phyloP scores from a whole-genome alignment of 2,797 vertebrate species.

The Melopsittacus undulatus region DNA sequence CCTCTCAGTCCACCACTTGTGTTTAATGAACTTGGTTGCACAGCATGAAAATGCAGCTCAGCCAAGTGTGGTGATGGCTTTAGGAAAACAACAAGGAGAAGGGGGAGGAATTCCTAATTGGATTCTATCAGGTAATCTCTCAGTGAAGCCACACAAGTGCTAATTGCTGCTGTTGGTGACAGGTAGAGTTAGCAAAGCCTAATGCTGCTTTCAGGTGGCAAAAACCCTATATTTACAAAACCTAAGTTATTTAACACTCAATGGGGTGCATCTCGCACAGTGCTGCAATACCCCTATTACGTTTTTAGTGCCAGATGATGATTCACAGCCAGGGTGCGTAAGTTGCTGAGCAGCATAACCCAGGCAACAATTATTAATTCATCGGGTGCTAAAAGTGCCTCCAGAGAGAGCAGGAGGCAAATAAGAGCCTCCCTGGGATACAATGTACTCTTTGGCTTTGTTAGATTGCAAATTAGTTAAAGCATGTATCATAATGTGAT shows the following conservation, averaged over 20 bases:
- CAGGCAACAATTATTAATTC: conserved; percentile 63
- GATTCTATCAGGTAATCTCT: conserved; percentile 77
- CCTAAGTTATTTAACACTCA: conserved; percentile 70
- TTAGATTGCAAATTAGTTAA: conserved; percentile 24
- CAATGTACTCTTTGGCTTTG: background rate
- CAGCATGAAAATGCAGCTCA: conserved; percentile 72
- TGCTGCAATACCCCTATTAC: conserved; percentile 26
- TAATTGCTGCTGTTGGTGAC: conserved; percentile 69
- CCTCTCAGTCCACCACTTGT: conserved; percentile 22
- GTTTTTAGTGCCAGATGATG: conserved; percentile 60
- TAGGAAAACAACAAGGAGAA: background rate
- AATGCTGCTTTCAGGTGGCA: conserved; percentile 31
- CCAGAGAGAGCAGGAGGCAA: conserved; percentile 39
- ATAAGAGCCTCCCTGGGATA: conserved; percentile 31
- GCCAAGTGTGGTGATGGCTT: conserved; percentile 73
- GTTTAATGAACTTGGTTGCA: conserved; percentile 72
- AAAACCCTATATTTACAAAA: conserved; percentile 51
- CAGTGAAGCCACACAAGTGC: conserved; percentile 33
- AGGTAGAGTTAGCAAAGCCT: conserved; percentile 55
- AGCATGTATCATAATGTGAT: background rate
- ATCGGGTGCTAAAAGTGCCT: conserved; percentile 48
- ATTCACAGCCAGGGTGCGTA: conserved; percentile 45
- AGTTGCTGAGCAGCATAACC: conserved; percentile 35
- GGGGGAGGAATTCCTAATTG: conserved; percentile 7
- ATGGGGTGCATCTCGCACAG: background rate